phyloP scores from a whole-genome alignment of 92 coral and sea anemone species.

The Plumapathes pennacea region DNA sequence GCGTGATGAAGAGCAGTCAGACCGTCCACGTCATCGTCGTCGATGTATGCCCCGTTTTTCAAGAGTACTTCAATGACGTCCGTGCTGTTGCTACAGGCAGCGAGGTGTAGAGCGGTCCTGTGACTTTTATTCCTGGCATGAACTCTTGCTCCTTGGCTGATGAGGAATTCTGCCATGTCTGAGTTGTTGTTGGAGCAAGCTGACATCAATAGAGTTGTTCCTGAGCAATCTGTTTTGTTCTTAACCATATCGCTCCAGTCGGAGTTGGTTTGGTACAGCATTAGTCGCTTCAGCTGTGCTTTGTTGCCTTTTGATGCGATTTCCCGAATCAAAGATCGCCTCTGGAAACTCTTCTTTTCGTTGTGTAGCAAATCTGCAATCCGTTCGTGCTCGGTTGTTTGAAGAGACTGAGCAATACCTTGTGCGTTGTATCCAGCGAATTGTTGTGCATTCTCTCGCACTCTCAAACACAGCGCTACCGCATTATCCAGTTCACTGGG shows the following conservation, averaged over 20 bases:
- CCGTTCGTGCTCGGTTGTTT: too few relatives aligned
- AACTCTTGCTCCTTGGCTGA: not conserved
- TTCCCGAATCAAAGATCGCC: not conserved
- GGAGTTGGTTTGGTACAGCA: not conserved
- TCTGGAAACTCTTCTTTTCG: not conserved
- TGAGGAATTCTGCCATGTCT: constrained; percentile 3
- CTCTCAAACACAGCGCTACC: too few relatives aligned
- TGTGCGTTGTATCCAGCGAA: too few relatives aligned
- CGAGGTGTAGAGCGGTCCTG: constrained; percentile 2
- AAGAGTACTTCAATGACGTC: constrained; percentile 3
- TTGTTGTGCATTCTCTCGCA: too few relatives aligned
- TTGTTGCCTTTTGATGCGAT: not conserved
- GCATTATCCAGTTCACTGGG: too few relatives aligned
- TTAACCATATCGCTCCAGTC: not conserved
- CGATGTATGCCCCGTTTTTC: not conserved
- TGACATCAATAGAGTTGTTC: constrained; percentile 5
- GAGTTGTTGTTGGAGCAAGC: not conserved
- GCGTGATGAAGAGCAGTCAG: constrained; percentile 9
- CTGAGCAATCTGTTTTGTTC: not conserved
- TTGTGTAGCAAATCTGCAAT: too few relatives aligned
- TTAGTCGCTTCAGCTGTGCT: not conserved
- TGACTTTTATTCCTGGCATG: constrained; percentile 4
- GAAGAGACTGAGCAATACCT: too few relatives aligned
- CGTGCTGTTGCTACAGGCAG: not conserved
- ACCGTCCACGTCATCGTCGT: constrained; percentile 5